Evolutionary conservation across 1,140 invertebrate species (phyloP), one percentile per base, ranked within the genome.

Genomic region (Calephelis nemesis): DNA sequence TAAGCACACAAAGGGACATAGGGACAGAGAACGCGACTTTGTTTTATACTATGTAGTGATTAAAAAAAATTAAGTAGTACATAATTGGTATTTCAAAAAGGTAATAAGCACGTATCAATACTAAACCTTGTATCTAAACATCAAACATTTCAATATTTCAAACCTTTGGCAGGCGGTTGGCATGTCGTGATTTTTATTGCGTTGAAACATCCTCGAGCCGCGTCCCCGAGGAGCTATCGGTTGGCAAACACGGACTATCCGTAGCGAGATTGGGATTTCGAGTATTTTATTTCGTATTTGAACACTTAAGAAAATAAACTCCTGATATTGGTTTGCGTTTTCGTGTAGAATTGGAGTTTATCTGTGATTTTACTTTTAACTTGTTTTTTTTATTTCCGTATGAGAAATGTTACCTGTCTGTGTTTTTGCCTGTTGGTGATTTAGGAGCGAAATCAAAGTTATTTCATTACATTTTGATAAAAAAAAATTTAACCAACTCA

Each of bases 141-240:
- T 60, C 1, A 40, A 60, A 30, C 54, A 12, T 60, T 39, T 60
- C 30, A 60, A 60, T 60, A 40, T 60, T 60, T 19, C 39, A 30
- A 60, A 60, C 30, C 54, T 60, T 60, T 60, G 19, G 54, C 30
- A 60, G 54, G 52, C 52, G 15, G 54, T 60, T 45, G 10, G 45
- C 58, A 65, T 67, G 48, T 67, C 68, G 63, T 75, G 75, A 72
- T 79, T 81, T 82, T 82, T 79, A 79, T 81, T 79, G 80, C 77
- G 77, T 77, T 73, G 72, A 76, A 74, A 80, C 73, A 72, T 58
- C 74, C 70, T 77, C 70, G 82, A 76, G 72, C 68, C 65, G 68
- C 77, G 76, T 84, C 85, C 84, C 83, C 68, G 64, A 78, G 84
- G 83, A 85, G 84, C 84, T 76, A 85, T 85, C 82, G 75, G 80